Evolutionary conservation across 2,888 invertebrate species (phyloP).

Genomic region (Athripsodes cinereus): DNA sequence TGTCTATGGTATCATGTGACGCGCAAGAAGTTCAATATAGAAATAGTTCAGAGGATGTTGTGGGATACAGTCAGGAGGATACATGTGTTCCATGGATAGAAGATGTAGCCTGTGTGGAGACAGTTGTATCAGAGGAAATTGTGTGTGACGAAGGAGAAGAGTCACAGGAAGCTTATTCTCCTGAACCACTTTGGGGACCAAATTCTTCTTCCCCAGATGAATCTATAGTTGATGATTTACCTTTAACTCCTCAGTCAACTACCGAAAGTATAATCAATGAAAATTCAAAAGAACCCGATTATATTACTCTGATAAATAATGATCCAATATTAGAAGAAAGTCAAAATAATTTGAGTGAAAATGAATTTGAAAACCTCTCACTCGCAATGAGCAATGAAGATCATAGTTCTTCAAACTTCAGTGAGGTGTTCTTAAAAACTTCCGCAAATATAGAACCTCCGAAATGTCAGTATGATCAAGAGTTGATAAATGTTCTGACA

Average conservation of each 20-base stretch:
- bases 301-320: not conserved
- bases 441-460: not conserved
- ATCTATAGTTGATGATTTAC: not conserved
- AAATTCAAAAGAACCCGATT: not conserved
- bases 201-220: not conserved
- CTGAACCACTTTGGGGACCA: slow-evolving; percentile 6
- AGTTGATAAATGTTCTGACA: not conserved
- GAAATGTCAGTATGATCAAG: not conserved
- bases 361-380: not conserved
- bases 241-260: not conserved
- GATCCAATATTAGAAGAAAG: not conserved
- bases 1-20: not conserved
- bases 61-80: not conserved
- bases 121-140: slow-evolving; percentile 41
- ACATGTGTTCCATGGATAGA: slow-evolving; percentile 37
- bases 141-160: slow-evolving; percentile 39
- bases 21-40: not conserved
- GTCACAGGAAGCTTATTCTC: slow-evolving; percentile 29
- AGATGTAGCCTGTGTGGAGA: slow-evolving; percentile 45
- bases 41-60: not conserved
- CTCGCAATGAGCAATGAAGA: not conserved
- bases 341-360: not conserved
- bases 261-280: not conserved
- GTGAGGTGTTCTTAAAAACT: not conserved
- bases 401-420: not conserved